Base-by-base conservation (phyloP, 2,797 vertebrate genomes). In the Acridotheres tristis region DNA sequence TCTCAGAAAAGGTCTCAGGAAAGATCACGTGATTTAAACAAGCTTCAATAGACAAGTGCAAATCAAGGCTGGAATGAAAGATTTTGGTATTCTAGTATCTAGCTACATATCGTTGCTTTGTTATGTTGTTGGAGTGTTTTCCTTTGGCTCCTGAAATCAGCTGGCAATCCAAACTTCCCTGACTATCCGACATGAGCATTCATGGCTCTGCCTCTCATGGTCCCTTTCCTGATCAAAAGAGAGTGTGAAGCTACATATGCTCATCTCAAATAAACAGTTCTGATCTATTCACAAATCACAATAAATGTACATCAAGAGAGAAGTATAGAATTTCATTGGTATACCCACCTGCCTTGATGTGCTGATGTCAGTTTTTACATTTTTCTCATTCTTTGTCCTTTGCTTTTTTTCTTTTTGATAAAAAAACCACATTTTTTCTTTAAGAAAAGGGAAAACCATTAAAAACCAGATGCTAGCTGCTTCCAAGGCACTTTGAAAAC, bases 171-270 rank as follows among this genome's bases (percentile, higher is more conserved):
- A 36, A 61, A 32, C 11, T 68, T 38, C 50, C 38, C 40, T 42
- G 10, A 20, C 30, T 13, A 0, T 73, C 72, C 40, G 30, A n/a
- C 9, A 1, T 1, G 43, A 79, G 11, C 7, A 2, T 22, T 69
- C 11, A 2, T 36, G 19, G 43, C 36, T 84, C 51, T 78, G 38
- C 27, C 54, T 86, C 68, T 82, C 58, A 9, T 21, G 32, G 32
- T 65, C 23, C 32, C n/a, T 63, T n/a, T 87, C 38, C 55, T 79
- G 30, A 59, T 54, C 18, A 50, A 59, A 86, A 75, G 34, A 23
- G 13, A 29, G 13, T 6, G 8, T 54, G 78, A 61, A 42, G 32
- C 5, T 84, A 30, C 34, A 11, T 38, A 18, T 30, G 47, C 36
- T 87, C 43, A 54, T 30, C 23, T 21, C 19, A 7, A 67, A 18